phyloP scores from a whole-genome alignment of 2,888 invertebrate genomes.

The Charanyca ferruginea region DNA sequence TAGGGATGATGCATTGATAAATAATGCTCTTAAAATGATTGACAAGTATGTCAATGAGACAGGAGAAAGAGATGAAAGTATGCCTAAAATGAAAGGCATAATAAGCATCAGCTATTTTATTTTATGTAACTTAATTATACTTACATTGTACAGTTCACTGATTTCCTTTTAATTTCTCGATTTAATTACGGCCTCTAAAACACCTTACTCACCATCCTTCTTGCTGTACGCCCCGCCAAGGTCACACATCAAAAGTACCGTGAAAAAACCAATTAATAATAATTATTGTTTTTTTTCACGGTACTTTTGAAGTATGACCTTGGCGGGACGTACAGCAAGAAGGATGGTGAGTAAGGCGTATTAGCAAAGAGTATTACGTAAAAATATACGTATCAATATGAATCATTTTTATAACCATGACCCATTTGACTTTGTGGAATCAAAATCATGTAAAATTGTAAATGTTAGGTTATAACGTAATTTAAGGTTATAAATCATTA shows the following conservation, averaged over 20 bases:
- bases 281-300: no score
- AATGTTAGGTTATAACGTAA: slow-evolving; percentile 81
- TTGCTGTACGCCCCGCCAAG: no score
- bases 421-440: slow-evolving; percentile 65
- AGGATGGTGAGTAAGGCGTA: no score
- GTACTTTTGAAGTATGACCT: no score
- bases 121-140: slow-evolving; percentile 62
- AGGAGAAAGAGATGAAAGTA: slow-evolving; percentile 21
- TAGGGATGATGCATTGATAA: slow-evolving; percentile 41
- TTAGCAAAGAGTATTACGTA: slow-evolving; percentile 59
- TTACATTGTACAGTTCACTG: slow-evolving; percentile 61
- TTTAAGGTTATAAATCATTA: slow-evolving; percentile 72
- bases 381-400: slow-evolving; percentile 54
- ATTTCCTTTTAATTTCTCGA: slow-evolving; percentile 48
- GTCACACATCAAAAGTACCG: no score
- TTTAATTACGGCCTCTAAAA: slow-evolving; percentile 51
- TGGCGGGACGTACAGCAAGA: no score
- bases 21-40: slow-evolving; percentile 24
- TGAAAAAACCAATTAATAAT: no score
- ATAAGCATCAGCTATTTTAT: slow-evolving; percentile 60
- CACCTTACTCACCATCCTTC: no score
- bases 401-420: slow-evolving; percentile 61
- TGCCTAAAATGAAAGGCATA: slow-evolving; percentile 50
- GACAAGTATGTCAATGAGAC: slow-evolving; percentile 26
- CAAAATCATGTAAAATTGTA: slow-evolving; percentile 83